phyloP scores from a whole-genome alignment of 2,113 vertebrate species.

The Microcebus ravelobensis region DNA sequence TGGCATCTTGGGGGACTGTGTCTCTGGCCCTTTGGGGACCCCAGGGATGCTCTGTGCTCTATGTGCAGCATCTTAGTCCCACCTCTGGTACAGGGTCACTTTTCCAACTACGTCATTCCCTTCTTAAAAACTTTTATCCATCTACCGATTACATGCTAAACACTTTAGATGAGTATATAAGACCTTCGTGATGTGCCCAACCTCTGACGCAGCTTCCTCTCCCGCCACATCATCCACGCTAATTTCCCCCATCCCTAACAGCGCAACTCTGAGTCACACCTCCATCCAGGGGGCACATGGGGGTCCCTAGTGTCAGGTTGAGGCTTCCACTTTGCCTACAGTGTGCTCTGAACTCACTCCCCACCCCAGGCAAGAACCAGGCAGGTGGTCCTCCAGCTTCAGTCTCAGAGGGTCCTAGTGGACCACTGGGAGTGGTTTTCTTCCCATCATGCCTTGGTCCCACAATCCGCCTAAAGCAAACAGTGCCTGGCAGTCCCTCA shows the following conservation, averaged over 20 bases:
- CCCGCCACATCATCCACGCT: neutral
- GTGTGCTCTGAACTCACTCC: neutral
- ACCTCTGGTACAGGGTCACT: neutral
- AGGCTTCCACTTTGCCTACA: neutral
- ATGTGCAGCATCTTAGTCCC: fast-evolving
- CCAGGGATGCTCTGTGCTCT: neutral
- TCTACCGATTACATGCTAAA: neutral
- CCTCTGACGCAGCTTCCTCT: neutral
- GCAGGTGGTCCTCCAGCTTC: neutral
- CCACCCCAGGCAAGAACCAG: neutral
- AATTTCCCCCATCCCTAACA: neutral
- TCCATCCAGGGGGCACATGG: too few species aligned
- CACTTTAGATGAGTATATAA: neutral
- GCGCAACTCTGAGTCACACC: neutral
- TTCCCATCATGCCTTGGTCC: neutral
- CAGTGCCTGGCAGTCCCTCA: neutral
- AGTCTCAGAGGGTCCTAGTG: neutral
- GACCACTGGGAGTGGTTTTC: neutral
- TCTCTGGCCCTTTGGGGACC: neutral
- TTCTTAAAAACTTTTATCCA: neutral
- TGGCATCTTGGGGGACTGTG: neutral
- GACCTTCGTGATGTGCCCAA: neutral
- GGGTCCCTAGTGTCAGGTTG: neutral
- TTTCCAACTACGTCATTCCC: neutral
- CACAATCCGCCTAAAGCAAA: neutral